Conservation (phyloP, 2,113 vertebrate genomes). For the Rhea americana region DNA sequence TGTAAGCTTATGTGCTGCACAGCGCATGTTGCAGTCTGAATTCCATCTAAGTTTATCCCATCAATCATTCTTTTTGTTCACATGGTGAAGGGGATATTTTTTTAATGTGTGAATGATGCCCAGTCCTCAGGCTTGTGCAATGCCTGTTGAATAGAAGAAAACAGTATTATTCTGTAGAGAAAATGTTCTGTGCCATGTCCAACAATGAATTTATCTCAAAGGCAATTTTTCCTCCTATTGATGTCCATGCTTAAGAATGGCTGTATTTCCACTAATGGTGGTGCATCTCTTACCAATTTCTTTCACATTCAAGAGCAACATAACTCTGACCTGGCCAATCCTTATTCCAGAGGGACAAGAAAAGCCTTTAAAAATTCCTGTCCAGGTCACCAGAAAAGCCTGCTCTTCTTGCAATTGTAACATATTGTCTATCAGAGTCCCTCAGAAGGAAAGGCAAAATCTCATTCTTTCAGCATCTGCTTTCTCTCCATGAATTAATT, state of each 20-base stretch:
- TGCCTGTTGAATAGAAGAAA: conserved; percentile 21
- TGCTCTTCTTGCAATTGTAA: neutral
- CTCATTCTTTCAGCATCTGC: conserved; percentile 59
- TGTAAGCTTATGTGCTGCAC: neutral
- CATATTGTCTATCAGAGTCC: conserved; percentile 15
- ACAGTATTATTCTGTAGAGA: neutral
- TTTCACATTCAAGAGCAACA: neutral
- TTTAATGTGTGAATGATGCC: neutral
- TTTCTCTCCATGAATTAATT: conserved; percentile 65
- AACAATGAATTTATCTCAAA: conserved; percentile 37
- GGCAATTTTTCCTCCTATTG: conserved; percentile 6
- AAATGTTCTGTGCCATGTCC: conserved; percentile 41
- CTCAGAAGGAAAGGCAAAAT: conserved; percentile 41
- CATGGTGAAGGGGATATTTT: neutral
- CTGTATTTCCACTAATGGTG: neutral
- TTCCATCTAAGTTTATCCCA: neutral
- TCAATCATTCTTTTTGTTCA: conserved; percentile 6
- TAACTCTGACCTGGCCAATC: neutral
- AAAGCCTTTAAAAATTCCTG: conserved; percentile 24
- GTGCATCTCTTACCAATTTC: neutral
- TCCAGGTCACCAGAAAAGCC: neutral
- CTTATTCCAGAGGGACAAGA: neutral
- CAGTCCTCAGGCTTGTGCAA: conserved; percentile 10
- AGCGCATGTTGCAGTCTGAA: neutral
- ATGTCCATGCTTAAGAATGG: neutral